Evolutionary conservation across 2,888 invertebrate species (phyloP), one percentile per base, ranked within the genome.

Genomic region (Phalangium opilio): DNA sequence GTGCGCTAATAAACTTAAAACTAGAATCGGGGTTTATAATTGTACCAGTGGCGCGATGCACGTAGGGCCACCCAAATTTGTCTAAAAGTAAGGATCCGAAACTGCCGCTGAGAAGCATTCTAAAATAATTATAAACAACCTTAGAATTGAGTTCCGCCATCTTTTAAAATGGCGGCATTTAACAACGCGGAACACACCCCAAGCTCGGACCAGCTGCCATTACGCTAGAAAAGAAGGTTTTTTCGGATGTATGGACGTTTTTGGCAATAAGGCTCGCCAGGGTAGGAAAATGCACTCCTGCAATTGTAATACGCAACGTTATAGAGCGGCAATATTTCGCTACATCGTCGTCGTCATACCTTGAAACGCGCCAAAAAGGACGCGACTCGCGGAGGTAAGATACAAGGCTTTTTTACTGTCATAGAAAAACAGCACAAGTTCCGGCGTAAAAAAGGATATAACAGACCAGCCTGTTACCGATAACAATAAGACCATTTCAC

Each of bases 211-310:
- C 80, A 12, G 78, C 73, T 21, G 76, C 74, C 46, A 77, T 69
- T 53, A 77, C 64, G 50, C 78, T 77, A 63, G 77, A 79, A 52
- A 78, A 78, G 41, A 76, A 74, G 38, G 77, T 74, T 53, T 78
- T 70, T 58, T 80, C 78, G 48, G 69, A 69, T 55, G 75, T 73
- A 35, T 71, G 70, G 45, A 81, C 68, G 62, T 75, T 74, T 64
- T 74, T 72, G 57, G 78, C 76, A 41, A 78, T 75, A 44, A 81
- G 63, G 60, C 78, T 78, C 44, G 78, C 78, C 71, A 79, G 72
- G 57, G 77, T 75, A 43, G 80, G 80, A 64, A 77, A 77, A 64
- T 79, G 79, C 40, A 77, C 73, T 45, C 77, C 75, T 70, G 58
- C 46, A 48, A n/a, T 47, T 49, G 49, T n/a, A 40, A 40, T n/a